A percentile compares a stretch with the other conserved stretches of the same genome.
Conservation (phyloP, 2,888 invertebrate genomes). For the Pelosia muscerda region DNA sequence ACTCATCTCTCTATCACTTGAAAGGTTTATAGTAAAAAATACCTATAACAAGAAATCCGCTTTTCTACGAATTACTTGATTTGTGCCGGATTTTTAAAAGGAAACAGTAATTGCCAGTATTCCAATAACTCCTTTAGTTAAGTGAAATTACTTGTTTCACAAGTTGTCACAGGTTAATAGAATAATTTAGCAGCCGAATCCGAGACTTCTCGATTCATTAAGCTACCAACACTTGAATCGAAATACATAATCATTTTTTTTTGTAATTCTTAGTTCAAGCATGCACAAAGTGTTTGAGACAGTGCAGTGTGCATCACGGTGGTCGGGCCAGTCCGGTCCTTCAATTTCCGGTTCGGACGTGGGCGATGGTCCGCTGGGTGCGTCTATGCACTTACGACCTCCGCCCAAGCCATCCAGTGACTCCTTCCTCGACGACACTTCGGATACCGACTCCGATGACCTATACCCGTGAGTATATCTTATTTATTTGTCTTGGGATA, state of each 20-base stretch:
- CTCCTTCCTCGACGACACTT: conserved; percentile 84
- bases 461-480: conserved; percentile 88
- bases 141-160: no score
- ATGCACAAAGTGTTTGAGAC: conserved; percentile 97
- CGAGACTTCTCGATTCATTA: no score
- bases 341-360: conserved; percentile 77
- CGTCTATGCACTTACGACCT: conserved; percentile 81
- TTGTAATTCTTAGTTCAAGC: conserved; percentile 86
- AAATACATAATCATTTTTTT: neutral
- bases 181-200: no score
- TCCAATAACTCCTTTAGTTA: no score
- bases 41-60: no score
- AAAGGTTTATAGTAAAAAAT: no score
- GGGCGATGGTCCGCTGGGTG: conserved; percentile 77
- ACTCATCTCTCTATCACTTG: no score
- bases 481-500: neutral
- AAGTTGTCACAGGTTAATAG: no score
- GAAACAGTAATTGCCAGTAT: no score
- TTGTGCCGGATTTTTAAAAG: no score
- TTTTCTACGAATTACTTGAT: no score
- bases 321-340: conserved; percentile 79
- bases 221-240: no score
- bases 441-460: conserved; percentile 91
- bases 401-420: conserved; percentile 88
- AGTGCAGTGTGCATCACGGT: conserved; percentile 92